Evolutionary conservation across 2,797 vertebrate genomes (phyloP).

Genomic region (Peromyscus aztecus): DNA sequence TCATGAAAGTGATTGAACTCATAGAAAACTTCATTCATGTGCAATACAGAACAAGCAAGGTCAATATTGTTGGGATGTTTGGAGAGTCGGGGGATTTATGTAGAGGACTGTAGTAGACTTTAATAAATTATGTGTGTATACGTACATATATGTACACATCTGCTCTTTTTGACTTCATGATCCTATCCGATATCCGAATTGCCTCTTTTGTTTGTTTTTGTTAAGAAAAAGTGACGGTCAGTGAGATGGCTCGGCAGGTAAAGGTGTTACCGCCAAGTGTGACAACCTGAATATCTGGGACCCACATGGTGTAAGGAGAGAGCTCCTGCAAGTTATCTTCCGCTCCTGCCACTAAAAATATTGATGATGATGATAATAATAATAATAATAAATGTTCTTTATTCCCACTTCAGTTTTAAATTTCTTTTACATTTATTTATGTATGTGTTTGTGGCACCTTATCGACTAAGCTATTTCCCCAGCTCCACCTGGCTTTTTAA

Average conservation of each 20-base stretch:
- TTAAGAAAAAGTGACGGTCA: not conserved
- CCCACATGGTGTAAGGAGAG: not conserved
- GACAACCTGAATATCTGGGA: not conserved
- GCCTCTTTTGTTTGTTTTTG: not conserved
- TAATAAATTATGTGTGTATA: not conserved
- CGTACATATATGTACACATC: not conserved
- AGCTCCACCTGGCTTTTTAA: not conserved
- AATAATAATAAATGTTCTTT: not conserved
- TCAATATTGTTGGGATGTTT: not conserved
- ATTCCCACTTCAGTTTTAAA: not conserved
- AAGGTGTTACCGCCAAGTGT: not conserved
- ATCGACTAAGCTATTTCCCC: not conserved
- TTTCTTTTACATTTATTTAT: not conserved
- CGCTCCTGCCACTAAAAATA: not conserved
- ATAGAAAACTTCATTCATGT: not conserved
- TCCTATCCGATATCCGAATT: not conserved
- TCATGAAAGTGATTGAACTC: not conserved
- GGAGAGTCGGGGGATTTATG: not conserved
- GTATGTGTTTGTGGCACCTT: not conserved
- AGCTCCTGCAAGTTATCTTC: not conserved
- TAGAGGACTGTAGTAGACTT: not conserved
- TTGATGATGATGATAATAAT: not conserved
- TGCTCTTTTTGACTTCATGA: not conserved
- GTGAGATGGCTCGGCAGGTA: not conserved
- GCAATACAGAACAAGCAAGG: not conserved